Evolutionary conservation across 2,797 vertebrate species (phyloP).

Genomic region (Poeciliopsis infans): DNA sequence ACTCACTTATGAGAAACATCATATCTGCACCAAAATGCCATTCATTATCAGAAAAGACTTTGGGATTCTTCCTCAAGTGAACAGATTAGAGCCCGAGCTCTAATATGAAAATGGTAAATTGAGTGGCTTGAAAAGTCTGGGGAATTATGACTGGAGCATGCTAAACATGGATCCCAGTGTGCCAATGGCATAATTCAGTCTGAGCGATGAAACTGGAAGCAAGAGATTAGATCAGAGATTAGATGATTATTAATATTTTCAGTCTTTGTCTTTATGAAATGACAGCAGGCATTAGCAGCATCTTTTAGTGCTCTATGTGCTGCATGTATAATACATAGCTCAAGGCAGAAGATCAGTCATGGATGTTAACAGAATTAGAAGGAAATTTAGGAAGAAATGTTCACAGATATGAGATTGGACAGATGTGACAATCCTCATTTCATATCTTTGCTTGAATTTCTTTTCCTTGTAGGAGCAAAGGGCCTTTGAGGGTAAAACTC

Average conservation of each 20-base stretch:
- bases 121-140: slow-evolving; percentile 51
- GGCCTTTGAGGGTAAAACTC: not conserved
- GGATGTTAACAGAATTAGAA: slow-evolving; percentile 20
- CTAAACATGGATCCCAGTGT: slow-evolving; percentile 37
- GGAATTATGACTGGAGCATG: slow-evolving; percentile 38
- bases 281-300: slow-evolving; percentile 38
- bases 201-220: slow-evolving; percentile 33
- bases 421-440: slow-evolving; percentile 46
- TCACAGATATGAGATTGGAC: slow-evolving; percentile 49
- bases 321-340: slow-evolving; percentile 43
- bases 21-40: slow-evolving; percentile 67
- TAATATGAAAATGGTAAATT: slow-evolving; percentile 52
- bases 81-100: slow-evolving; percentile 56
- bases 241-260: slow-evolving; percentile 60
- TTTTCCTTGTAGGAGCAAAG: not conserved
- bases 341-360: slow-evolving; percentile 31
- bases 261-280: slow-evolving; percentile 51
- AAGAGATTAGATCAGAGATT: slow-evolving; percentile 41
- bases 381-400: slow-evolving; percentile 34
- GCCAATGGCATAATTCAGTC: slow-evolving; percentile 24
- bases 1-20: slow-evolving; percentile 59
- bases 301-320: slow-evolving; percentile 11
- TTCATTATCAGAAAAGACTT: slow-evolving; percentile 68
- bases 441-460: slow-evolving; percentile 27
- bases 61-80: slow-evolving; percentile 69